Percentiles rank a stretch among this genome's conserved stretches.
Evolutionary conservation across 2,113 vertebrate genomes (phyloP).

Genomic region (Dipodomys spectabilis): DNA sequence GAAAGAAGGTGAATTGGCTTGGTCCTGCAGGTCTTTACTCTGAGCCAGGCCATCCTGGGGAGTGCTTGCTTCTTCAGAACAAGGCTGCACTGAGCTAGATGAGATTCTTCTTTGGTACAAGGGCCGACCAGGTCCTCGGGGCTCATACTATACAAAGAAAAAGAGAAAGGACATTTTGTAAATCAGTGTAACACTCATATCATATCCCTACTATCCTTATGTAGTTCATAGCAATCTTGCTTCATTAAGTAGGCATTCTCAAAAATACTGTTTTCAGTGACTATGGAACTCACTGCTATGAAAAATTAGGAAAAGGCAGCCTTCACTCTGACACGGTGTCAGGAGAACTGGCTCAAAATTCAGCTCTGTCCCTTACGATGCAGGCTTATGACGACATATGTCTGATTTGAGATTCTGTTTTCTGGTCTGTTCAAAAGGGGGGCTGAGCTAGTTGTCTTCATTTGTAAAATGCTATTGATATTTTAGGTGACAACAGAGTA

Average conservation of each 20-base stretch:
- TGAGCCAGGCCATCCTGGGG: slow-evolving; percentile 90
- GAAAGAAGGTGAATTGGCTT: slow-evolving; percentile 89
- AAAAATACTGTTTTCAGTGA: background rate
- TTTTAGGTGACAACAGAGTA: background rate
- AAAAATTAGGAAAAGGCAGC: background rate
- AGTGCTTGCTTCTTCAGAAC: slow-evolving; percentile 90
- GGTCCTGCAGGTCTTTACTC: slow-evolving; percentile 94
- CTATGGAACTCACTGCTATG: background rate
- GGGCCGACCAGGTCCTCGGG: slow-evolving; percentile 98
- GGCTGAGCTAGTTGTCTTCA: background rate
- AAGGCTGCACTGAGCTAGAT: slow-evolving; percentile 93
- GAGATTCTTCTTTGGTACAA: slow-evolving; percentile 99
- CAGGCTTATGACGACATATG: fast-evolving
- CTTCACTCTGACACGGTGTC: background rate
- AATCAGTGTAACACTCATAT: background rate
- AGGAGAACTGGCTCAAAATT: background rate
- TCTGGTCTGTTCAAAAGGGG: background rate
- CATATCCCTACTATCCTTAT: background rate
- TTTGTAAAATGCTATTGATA: background rate
- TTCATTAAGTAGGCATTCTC: background rate
- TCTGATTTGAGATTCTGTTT: background rate
- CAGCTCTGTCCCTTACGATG: background rate
- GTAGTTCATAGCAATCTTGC: background rate
- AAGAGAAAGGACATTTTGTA: slow-evolving; percentile 35
- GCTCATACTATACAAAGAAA: slow-evolving; percentile 93